Conservation (phyloP, 2,113 vertebrate genomes). For the Aptenodytes patagonicus region DNA sequence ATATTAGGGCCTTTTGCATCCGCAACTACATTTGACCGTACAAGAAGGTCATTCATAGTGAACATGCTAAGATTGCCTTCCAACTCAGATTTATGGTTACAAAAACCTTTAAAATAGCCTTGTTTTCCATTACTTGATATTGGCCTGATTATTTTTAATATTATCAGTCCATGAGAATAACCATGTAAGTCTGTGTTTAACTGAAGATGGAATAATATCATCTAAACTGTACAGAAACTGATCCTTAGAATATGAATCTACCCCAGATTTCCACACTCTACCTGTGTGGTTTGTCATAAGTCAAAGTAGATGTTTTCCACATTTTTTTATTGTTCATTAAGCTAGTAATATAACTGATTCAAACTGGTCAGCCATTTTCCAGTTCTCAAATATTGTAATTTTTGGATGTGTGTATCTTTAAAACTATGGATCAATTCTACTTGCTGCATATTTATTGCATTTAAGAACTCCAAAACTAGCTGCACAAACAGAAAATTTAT, state of each 20-base stretch:
- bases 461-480: neutral
- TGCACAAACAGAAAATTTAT: neutral
- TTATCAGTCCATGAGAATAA: neutral
- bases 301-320: neutral
- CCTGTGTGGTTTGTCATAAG: neutral
- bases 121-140: neutral
- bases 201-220: neutral
- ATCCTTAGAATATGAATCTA: neutral
- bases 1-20: neutral
- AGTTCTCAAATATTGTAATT: neutral
- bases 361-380: neutral
- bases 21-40: neutral
- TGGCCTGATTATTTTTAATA: neutral
- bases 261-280: neutral
- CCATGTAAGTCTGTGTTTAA: neutral
- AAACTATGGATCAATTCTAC: neutral
- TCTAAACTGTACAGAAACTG: neutral
- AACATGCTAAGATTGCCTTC: neutral
- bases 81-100: neutral
- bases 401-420: neutral
- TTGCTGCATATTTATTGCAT: neutral
- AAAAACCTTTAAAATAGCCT: neutral
- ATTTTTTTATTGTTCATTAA: neutral
- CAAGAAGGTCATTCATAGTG: neutral
- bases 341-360: neutral